Conservation (phyloP, 2,113 vertebrate genomes). For the Crotalus horridus region DNA sequence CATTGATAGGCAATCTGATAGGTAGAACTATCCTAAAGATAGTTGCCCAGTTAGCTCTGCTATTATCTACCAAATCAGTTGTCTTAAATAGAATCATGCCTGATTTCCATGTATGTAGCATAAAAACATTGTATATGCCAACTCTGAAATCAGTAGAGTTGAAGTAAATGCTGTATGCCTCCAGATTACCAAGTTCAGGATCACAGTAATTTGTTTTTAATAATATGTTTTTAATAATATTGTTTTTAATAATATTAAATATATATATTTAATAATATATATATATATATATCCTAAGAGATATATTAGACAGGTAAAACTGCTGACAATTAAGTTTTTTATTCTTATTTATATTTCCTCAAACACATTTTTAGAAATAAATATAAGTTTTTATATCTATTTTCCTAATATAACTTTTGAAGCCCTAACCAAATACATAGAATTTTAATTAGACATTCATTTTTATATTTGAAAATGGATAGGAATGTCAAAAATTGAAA, state of each 20-base stretch:
- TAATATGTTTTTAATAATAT: not conserved
- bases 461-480: not conserved
- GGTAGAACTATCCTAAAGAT: not conserved
- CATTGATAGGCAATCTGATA: not conserved
- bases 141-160: not conserved
- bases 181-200: not conserved
- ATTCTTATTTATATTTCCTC: not conserved
- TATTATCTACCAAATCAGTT: not conserved
- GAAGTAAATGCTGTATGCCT: not conserved
- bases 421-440: not conserved
- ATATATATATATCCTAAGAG: too few relatives aligned
- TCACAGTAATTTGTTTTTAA: not conserved
- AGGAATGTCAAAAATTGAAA: not conserved
- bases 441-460: not conserved
- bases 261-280: too few relatives aligned
- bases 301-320: not conserved
- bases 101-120: not conserved
- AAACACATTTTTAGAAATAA: not conserved
- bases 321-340: not conserved
- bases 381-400: not conserved
- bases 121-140: not conserved
- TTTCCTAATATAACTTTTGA: constrained; percentile 2
- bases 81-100: not conserved
- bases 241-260: too few relatives aligned
- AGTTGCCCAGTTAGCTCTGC: not conserved